A percentile compares a stretch with the other conserved stretches of the same genome.
phyloP scores from a whole-genome alignment of 2,797 vertebrate species.

The Vireo griseus region DNA sequence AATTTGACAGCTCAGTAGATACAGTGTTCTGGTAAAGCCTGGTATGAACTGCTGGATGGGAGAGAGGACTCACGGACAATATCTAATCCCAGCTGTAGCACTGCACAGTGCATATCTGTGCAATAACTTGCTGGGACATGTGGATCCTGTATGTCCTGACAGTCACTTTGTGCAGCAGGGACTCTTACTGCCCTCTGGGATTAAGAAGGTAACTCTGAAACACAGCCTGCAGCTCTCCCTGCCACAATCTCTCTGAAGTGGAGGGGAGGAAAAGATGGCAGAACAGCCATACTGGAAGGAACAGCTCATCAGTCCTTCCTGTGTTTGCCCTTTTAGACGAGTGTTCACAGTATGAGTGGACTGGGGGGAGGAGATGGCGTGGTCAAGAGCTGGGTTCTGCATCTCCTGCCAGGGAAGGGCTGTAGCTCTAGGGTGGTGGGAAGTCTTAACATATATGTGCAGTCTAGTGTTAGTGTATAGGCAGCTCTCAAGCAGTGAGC shows the following conservation, averaged over 20 bases:
- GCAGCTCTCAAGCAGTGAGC: neutral
- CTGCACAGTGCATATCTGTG: neutral
- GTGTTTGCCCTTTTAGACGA: neutral
- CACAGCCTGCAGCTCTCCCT: neutral
- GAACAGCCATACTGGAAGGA: neutral
- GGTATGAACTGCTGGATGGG: neutral
- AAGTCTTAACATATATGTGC: neutral
- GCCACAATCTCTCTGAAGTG: neutral
- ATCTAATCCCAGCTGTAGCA: neutral
- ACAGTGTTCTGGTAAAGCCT: neutral
- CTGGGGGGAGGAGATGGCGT: neutral
- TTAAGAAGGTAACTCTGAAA: neutral
- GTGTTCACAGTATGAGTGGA: fast-evolving
- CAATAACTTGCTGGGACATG: neutral
- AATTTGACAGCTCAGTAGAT: neutral
- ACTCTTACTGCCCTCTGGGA: neutral
- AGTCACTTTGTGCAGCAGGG: neutral
- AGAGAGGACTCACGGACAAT: neutral
- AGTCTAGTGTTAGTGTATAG: neutral
- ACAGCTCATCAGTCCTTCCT: neutral
- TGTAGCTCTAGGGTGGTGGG: neutral
- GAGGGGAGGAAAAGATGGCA: neutral
- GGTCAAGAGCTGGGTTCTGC: neutral
- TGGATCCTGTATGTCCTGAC: neutral
- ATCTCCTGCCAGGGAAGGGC: neutral